phyloP scores from a whole-genome alignment of 2,113 vertebrate species.

The Trinectes maculatus region DNA sequence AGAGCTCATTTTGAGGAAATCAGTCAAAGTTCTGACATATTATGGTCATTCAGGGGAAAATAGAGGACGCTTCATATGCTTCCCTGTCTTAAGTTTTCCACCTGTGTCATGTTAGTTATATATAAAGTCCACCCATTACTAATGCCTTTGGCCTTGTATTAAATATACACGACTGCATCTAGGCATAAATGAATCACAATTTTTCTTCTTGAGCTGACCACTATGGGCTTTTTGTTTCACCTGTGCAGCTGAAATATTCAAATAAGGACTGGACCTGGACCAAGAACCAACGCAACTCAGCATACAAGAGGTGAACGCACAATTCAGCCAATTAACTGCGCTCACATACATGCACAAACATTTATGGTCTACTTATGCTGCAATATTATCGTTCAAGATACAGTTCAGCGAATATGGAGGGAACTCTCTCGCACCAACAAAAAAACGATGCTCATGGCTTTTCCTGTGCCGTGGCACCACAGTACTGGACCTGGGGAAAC shows the following conservation, averaged over 20 bases:
- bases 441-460: constrained; percentile 79
- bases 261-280: constrained; percentile 83
- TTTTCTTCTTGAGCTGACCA: constrained; percentile 1
- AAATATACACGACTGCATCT: too few species aligned
- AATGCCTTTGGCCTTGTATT: too few species aligned
- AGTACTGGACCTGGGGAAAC: constrained; percentile 84
- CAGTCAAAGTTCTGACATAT: too few species aligned
- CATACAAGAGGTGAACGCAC: constrained; percentile 84
- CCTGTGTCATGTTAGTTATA: background rate
- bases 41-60: too few species aligned
- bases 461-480: constrained; percentile 81
- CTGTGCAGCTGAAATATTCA: constrained; percentile 82
- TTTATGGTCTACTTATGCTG: background rate
- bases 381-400: constrained; percentile 54
- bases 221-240: constrained; percentile 19
- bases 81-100: background rate
- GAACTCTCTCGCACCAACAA: constrained; percentile 76
- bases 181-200: background rate
- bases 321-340: background rate
- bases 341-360: background rate
- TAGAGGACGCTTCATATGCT: background rate
- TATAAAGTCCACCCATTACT: too few species aligned
- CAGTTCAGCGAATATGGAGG: constrained; percentile 85
- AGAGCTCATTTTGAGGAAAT: background rate
- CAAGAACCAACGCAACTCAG: constrained; percentile 75